Percentiles rank a stretch among this genome's conserved stretches.
phyloP scores from a whole-genome alignment of 2,888 invertebrate genomes.

The Caprella mutica region DNA sequence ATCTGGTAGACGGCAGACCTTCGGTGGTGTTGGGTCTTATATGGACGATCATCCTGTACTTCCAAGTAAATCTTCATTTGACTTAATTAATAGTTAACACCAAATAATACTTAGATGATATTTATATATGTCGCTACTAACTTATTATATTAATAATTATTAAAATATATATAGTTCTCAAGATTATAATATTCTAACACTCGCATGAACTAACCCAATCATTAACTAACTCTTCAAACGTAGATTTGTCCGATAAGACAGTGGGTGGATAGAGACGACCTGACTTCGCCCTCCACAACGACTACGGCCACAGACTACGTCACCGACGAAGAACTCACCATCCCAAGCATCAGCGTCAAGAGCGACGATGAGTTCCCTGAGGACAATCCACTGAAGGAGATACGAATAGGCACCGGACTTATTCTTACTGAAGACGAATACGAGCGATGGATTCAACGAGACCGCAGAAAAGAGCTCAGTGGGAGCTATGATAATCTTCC shows the following conservation, averaged over 20 bases:
- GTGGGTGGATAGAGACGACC: conserved; percentile 7
- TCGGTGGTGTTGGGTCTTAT: conserved; percentile 92
- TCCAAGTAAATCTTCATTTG: conserved; percentile 96
- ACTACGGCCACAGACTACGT: not conserved
- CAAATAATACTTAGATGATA: no score
- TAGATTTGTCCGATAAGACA: conserved; percentile 4
- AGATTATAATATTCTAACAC: no score
- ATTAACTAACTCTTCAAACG: no score
- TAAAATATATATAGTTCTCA: no score
- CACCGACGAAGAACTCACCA: not conserved
- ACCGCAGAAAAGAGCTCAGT: not conserved
- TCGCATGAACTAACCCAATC: no score
- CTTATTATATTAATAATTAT: no score
- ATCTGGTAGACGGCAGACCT: conserved; percentile 91
- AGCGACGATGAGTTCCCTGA: not conserved
- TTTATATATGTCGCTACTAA: no score
- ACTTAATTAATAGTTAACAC: no score
- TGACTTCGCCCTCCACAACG: conserved; percentile 2
- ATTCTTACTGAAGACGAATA: conserved; percentile 4
- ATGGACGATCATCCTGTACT: conserved; percentile 96
- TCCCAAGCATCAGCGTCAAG: no score
- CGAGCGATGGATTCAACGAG: conserved; percentile 2
- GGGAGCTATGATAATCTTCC: no score
- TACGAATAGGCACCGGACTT: not conserved
- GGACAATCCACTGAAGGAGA: not conserved